Base-by-base conservation (phyloP, 2,797 vertebrate species). In the Semotilus atromaculatus region DNA sequence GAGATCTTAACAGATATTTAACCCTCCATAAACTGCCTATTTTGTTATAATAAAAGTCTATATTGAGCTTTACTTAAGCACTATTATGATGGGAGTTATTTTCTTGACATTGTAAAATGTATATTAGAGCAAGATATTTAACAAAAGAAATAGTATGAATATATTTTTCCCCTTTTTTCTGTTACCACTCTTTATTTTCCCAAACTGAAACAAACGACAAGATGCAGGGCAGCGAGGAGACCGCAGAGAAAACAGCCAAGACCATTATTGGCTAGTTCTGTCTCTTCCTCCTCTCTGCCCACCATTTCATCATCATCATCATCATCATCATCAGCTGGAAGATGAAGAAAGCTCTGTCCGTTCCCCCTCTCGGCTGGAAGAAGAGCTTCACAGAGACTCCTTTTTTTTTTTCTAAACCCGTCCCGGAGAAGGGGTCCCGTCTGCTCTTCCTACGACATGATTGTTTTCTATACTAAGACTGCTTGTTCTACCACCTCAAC, bases 11-110 rank as follows among this genome's bases (percentile, higher is more conserved):
- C 95, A 94, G 95, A 94, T 96, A 97, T 97, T 97, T 97, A 97
- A 97, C 96, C 96, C 96, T 96, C 92, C 95, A 95, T 97, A 96
- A 95, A 98, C 96, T 98, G 97, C 97, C 97, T 99, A 99, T 99
- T 99, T 99, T 99, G 96, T 97, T 98, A 99, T 97, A 97, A 97
- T 96, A 96, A 96, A 94, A 94, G 94, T 95, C 95, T 96, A 97
- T 97, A 97, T 97, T 97, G 95, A 97, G 96, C 94, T 96, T 96
- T 96, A 96, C 96, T 95, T 96, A 94, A 97, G 96, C 95, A 96
- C 94, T 97, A 96, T 96, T 96, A 96, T 95, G 95, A 96, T 95
- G 94, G 96, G 95, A 96, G 94, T 97, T 97, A 95, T 97, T 97
- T 98, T 97, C 95, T 96, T 96, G 96, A 96, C 95, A 95, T 96